Evolutionary conservation across 2,113 vertebrate genomes (phyloP).

Genomic region (Aptenodytes forsteri): DNA sequence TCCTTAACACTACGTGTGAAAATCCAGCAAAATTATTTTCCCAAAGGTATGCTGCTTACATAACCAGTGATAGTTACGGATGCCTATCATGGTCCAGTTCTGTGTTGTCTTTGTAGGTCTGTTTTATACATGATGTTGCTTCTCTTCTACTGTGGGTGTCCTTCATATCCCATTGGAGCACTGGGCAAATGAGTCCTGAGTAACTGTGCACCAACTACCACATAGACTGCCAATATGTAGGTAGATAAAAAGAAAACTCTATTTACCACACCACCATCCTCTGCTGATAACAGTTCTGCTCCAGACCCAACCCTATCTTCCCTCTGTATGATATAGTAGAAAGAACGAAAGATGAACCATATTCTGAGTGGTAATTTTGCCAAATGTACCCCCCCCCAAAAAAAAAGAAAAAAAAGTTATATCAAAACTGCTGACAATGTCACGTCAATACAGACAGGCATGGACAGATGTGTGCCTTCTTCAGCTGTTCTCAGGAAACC

Average conservation of each 20-base stretch:
- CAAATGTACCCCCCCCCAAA: rapidly evolving
- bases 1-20: rapidly evolving
- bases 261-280: not conserved
- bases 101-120: not conserved
- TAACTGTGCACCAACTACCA: not conserved
- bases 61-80: not conserved
- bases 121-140: not conserved
- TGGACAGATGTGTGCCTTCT: not conserved
- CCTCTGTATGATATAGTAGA: rapidly evolving
- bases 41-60: not conserved
- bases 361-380: not conserved
- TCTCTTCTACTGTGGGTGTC: not conserved
- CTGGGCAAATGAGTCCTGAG: not conserved
- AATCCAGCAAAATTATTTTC: not conserved
- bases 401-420: not conserved
- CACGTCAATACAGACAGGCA: not conserved
- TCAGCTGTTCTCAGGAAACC: not conserved
- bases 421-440: not conserved
- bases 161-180: not conserved
- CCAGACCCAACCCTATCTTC: not conserved
- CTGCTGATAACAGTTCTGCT: not conserved
- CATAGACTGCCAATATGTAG: not conserved
- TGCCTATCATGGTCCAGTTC: not conserved
- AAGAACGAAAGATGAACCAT: not conserved
- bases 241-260: not conserved